Percentiles rank a stretch among this genome's conserved stretches.
These are phyloP conservation scores for Ophion ellenae DNA, from an alignment of 2,888 invertebrate genomes.

Conservation along the genomic window DNA sequence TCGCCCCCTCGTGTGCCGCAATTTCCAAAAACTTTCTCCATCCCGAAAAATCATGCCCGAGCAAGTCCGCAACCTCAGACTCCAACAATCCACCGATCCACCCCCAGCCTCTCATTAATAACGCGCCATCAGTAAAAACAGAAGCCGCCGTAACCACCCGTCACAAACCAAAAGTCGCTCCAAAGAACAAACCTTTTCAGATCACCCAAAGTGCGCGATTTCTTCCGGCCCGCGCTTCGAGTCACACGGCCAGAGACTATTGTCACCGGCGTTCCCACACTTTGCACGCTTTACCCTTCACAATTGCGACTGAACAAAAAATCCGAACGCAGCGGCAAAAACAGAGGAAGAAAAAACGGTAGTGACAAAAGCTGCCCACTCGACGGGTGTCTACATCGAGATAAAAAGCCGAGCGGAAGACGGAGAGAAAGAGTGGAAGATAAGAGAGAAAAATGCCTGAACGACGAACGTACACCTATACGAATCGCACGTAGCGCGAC, in stretches of 20 bases:
- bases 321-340: background rate
- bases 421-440: background rate
- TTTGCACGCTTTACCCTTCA: slow-evolving; percentile 10
- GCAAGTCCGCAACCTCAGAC: background rate
- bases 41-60: background rate
- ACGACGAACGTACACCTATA: slow-evolving; percentile 14
- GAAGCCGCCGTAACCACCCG: background rate
- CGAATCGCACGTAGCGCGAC: slow-evolving; percentile 55
- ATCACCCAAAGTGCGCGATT: slow-evolving; percentile 7
- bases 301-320: slow-evolving; percentile 19
- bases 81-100: background rate
- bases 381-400: slow-evolving; percentile 6
- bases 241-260: slow-evolving; percentile 8
- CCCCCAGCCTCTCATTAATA: background rate
- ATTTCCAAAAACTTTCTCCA: background rate
- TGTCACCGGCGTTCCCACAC: slow-evolving; percentile 24
- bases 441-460: slow-evolving; percentile 19
- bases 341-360: slow-evolving; percentile 9
- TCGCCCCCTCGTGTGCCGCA: background rate
- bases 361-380: slow-evolving; percentile 15
- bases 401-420: background rate
- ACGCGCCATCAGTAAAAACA: background rate
- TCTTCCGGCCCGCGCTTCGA: background rate
- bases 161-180: background rate
- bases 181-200: background rate